Base-by-base conservation (phyloP, 2,888 invertebrate species). In the Acleris laterana region DNA sequence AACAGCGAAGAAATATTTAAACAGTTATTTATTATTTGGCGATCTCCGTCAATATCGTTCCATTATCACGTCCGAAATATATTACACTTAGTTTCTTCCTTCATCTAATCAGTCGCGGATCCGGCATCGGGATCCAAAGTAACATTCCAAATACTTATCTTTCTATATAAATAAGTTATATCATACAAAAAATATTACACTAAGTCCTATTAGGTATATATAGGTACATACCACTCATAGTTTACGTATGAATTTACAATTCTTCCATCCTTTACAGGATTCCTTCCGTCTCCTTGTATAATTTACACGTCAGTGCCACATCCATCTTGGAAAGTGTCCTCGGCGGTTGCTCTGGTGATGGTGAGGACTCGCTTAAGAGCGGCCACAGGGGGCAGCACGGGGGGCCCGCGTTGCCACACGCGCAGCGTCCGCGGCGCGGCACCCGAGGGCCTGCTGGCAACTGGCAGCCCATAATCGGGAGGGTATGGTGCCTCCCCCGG, bases 261-360 rank as follows among this genome's bases (percentile, higher is more conserved):
- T 82, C 77, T 79, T 81, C 81, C 81, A 81, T 77, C 74, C 32
- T 56, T 62, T n/a, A n/a, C n/a, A n/a, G n/a, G n/a, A n/a, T n/a
- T n/a, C n/a, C n/a, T n/a, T n/a, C n/a, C n/a, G 75, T 70, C 68
- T 68, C 28, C 57, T 64, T 64, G n/a, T n/a, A n/a, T n/a, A n/a
- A 69, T 80, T 79, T 96, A 97, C 87, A 98, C 98, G 89, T 98
- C 97, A 74, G 98, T 98, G 74, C 97, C 97, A 89, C 97, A 97
- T 79, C 98, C 98, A 91, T 98, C 98, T 87, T 97, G 97, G 86
- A 97, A 98, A 70, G 97, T 97, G 88, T 98, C 98, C 81, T 98
- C 98, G 50, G 97, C 96, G 25, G 97, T 96, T 85, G 97, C 97
- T 81, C 97, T 95, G 78, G 95, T 96, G 87, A 96, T 96, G 75